These are phyloP conservation scores for Oppia nitens DNA, from an alignment of 1,140 invertebrate species.

Conservation along the genomic window DNA sequence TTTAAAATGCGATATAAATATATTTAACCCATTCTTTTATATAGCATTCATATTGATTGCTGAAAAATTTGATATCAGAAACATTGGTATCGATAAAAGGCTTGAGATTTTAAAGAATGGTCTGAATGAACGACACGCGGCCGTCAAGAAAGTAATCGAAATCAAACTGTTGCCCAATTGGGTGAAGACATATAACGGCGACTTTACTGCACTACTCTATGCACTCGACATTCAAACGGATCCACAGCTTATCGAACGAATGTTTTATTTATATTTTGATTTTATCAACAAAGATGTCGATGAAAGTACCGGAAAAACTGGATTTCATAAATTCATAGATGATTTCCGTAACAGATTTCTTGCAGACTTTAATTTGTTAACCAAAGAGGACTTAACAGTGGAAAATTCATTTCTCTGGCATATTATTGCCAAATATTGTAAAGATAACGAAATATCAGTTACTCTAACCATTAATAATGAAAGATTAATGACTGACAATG, in stretches of 20 bases:
- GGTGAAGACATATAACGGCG: neutral
- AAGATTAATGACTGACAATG: neutral
- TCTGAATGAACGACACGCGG: neutral
- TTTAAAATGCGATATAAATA: too few relatives aligned
- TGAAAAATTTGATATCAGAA: neutral
- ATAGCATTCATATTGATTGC: constrained; percentile 1
- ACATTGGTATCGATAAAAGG: constrained; percentile 1
- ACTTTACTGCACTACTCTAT: neutral
- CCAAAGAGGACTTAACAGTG: neutral
- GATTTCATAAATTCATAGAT: neutral
- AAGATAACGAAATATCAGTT: constrained; percentile 2
- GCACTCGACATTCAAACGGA: neutral
- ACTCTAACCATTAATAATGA: neutral
- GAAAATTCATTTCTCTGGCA: constrained; percentile 3
- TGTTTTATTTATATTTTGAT: neutral
- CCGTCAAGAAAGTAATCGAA: constrained; percentile 2
- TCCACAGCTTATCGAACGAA: neutral
- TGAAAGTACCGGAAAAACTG: neutral
- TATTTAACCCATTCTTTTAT: neutral
- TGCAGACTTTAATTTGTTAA: constrained; percentile 1
- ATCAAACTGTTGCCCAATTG: neutral
- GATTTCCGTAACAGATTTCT: constrained; percentile 1
- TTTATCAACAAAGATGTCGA: neutral
- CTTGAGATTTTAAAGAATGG: neutral
- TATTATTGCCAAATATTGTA: neutral